Base-by-base conservation (phyloP, 2,113 vertebrate species). In the Henicopernis longicauda region DNA sequence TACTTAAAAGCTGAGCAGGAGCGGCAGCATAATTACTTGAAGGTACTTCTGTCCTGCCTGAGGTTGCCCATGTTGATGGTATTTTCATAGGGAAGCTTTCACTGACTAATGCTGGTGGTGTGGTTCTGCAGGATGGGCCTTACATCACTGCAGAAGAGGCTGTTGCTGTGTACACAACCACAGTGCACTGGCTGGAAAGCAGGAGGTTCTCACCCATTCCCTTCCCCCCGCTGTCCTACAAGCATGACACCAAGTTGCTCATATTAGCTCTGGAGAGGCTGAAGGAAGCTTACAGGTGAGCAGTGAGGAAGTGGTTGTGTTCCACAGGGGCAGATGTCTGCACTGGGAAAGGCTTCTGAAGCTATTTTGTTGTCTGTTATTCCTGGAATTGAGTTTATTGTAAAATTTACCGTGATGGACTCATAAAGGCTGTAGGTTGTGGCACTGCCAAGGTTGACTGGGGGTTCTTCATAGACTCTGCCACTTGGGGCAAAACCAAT, bases 81-180 rank as follows among this genome's bases (percentile, higher is more conserved):
- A 2, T 42, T 54, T 32, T 21, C 32, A 3, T 44, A 40, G 31
- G 38, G 32, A 15, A 52, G 27, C 57, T 95, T 91, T 90, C 50
- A 11, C 13, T 63, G 70, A 61, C 40, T 29, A 13, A 77, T 20
- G 17, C 11, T 73, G 73, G 14, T 45, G 74, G 3, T 90, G 54
- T 80, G 52, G 22, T 82, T 86, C 17, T 82, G 61, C 96, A 99
- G 99, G 99, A 99, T 29, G 99, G 99, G 3, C 99, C 99, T 23
- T 99, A 99, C 98, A 99, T 99, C 98, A 99, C 99, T 23, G 99
- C 99, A 0, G 99, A 99, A 94, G 99, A 99, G 97, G 99, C 99
- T 0, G 99, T 99, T 45, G 99, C 99, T n/a, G 99, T 99, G 94
- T 99, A 99, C 96, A 99, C 99, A 85, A 99, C 99, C 96, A 99